phyloP scores from a whole-genome alignment of 1,140 invertebrate species.

The Gonatopus flavifemur region DNA sequence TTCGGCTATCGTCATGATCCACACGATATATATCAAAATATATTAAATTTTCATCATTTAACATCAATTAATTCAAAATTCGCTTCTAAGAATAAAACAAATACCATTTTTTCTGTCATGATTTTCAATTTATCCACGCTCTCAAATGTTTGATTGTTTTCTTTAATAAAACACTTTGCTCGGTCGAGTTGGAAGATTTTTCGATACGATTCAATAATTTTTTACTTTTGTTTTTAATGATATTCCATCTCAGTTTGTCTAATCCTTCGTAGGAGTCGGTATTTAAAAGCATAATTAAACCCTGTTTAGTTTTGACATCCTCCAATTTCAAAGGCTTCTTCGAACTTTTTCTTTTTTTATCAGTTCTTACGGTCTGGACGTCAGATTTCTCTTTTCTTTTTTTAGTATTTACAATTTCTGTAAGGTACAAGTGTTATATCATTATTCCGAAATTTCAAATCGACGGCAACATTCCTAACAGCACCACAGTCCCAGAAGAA shows the following conservation, averaged over 20 bases:
- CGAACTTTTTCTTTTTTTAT: not conserved
- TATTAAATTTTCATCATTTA: too few species aligned
- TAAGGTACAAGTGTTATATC: too few species aligned
- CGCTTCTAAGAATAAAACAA: not conserved
- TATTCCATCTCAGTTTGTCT: constrained; percentile 41
- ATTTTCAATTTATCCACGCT: constrained; percentile 15
- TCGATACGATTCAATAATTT: constrained; percentile 26
- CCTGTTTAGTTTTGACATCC: constrained; percentile 23
- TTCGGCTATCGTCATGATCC: too few species aligned
- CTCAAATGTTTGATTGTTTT: constrained; percentile 19
- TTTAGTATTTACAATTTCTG: too few species aligned
- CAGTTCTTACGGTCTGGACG: not conserved
- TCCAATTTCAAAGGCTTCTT: not conserved
- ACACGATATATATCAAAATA: too few species aligned
- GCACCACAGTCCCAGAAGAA: too few species aligned
- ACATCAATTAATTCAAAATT: too few species aligned
- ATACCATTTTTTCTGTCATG: not conserved
- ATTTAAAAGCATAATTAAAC: constrained; percentile 25
- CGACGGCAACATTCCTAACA: too few species aligned
- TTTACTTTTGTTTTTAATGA: constrained; percentile 29
- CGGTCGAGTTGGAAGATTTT: constrained; percentile 6
- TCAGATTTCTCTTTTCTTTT: not conserved
- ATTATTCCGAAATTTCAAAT: too few species aligned
- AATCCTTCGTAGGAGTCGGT: constrained; percentile 31
- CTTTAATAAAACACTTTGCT: constrained; percentile 17